Evolutionary conservation across 2,113 vertebrate species (phyloP).

Genomic region (Furnarius figulus): DNA sequence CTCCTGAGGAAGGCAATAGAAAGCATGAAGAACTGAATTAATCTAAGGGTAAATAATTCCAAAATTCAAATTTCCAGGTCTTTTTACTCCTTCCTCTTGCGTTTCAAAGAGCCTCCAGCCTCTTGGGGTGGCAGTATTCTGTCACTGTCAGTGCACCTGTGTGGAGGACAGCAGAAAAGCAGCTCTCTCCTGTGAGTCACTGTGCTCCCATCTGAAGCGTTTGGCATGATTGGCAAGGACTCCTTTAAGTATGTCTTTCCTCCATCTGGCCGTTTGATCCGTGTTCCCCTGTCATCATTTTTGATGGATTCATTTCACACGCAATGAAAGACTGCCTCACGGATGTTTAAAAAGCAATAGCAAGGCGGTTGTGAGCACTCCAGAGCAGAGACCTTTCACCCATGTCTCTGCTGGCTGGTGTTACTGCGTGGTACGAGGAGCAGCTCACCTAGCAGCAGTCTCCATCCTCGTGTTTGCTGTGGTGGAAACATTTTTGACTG

Average conservation of each 20-base stretch:
- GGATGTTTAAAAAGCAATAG: neutral
- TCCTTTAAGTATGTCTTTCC: neutral
- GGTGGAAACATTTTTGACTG: neutral
- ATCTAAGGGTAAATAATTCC: neutral
- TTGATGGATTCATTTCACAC: conserved; percentile 25
- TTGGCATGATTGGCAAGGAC: neutral
- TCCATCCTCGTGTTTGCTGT: neutral
- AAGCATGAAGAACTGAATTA: neutral
- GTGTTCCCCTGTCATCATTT: neutral
- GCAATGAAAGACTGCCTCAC: neutral
- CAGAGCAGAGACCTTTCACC: neutral
- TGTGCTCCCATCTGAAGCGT: neutral
- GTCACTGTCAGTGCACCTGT: neutral
- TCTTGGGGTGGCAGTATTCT: neutral
- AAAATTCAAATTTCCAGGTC: neutral
- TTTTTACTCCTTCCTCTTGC: neutral
- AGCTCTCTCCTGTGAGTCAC: neutral
- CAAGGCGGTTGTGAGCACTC: neutral
- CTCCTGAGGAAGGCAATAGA: neutral
- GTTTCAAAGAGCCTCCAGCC: neutral
- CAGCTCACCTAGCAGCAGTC: neutral
- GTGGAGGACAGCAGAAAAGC: neutral
- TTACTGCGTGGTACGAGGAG: neutral
- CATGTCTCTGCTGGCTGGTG: neutral
- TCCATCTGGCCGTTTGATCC: conserved; percentile 48